Percentiles rank a stretch among this genome's conserved stretches.
These are phyloP conservation scores for Bursaphelenchus mucronatus DNA, from an alignment of 1,140 invertebrate genomes.

Conservation along the genomic window DNA sequence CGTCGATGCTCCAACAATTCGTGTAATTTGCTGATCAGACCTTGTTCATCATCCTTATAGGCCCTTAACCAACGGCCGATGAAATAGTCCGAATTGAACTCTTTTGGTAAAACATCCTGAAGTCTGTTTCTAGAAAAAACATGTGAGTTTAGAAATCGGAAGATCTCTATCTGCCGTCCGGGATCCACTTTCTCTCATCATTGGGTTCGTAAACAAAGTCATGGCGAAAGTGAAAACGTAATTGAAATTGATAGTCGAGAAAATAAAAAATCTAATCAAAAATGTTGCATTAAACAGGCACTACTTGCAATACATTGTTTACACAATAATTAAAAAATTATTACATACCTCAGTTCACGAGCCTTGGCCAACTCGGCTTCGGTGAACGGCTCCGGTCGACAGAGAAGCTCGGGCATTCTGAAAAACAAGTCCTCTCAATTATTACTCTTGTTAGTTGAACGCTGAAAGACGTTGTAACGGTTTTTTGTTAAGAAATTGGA, in stretches of 20 bases:
- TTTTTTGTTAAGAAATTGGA: too few species aligned
- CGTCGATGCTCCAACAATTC: conserved; percentile 34
- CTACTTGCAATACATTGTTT: neutral
- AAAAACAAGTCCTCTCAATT: too few species aligned
- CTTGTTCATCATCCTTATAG: conserved; percentile 32
- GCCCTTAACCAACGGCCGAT: conserved; percentile 32
- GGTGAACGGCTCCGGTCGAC: conserved; percentile 20
- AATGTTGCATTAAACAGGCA: too few species aligned
- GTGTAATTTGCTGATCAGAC: conserved; percentile 21
- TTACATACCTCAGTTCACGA: conserved; percentile 16
- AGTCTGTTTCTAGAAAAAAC: conserved; percentile 15
- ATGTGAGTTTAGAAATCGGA: neutral
- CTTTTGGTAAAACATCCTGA: conserved; percentile 23
- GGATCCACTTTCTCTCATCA: neutral
- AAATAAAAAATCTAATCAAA: too few species aligned
- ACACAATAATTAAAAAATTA: neutral
- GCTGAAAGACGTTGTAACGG: too few species aligned
- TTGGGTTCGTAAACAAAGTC: neutral
- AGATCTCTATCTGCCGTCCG: too few species aligned
- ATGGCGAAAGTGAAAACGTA: neutral
- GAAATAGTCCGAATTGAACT: conserved; percentile 35
- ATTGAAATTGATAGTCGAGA: neutral
- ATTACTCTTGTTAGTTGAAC: too few species aligned
- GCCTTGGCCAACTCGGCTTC: conserved; percentile 8
- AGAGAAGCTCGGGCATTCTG: conserved; percentile 17